Evolutionary conservation across 1,140 invertebrate species (phyloP).

Genomic region (Harpegnathos saltator): DNA sequence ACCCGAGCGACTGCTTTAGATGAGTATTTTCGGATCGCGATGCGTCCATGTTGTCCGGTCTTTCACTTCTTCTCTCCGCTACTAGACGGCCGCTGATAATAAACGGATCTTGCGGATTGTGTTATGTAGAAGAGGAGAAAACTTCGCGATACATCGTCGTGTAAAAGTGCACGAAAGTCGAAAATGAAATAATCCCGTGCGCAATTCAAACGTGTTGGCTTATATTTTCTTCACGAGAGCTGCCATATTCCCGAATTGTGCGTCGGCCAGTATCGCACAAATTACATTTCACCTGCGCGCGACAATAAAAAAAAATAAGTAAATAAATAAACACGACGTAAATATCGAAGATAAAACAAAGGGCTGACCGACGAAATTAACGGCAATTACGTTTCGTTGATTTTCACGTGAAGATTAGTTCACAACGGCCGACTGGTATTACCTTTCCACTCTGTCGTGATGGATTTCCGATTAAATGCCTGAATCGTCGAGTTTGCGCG

Average conservation of each 20-base stretch:
- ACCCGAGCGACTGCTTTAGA: conserved; percentile 1
- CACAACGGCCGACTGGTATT: conserved; percentile 18
- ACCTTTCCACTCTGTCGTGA: conserved; percentile 7
- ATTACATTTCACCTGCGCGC: conserved; percentile 6
- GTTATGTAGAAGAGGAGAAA: neutral
- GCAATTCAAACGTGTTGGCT: neutral
- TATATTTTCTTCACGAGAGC: conserved; percentile 23
- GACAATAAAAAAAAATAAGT: conserved; percentile 19
- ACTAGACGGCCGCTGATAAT: neutral
- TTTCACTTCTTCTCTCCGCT: neutral
- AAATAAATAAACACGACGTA: conserved; percentile 17
- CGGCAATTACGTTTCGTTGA: conserved; percentile 6
- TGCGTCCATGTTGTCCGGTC: neutral
- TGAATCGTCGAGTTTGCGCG: conserved; percentile 8
- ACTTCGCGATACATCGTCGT: neutral
- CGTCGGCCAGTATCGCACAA: conserved; percentile 13
- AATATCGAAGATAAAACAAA: conserved; percentile 5
- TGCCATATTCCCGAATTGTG: conserved; percentile 19
- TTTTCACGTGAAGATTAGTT: conserved; percentile 16
- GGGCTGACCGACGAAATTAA: conserved; percentile 8
- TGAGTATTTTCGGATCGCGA: neutral
- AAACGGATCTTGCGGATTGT: conserved; percentile 3
- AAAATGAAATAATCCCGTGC: neutral
- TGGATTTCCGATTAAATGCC: conserved; percentile 29
- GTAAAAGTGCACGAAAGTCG: neutral